These are phyloP conservation scores for Gnathonemus longibarbis DNA, from an alignment of 2,113 vertebrate genomes.

Conservation along the genomic window DNA sequence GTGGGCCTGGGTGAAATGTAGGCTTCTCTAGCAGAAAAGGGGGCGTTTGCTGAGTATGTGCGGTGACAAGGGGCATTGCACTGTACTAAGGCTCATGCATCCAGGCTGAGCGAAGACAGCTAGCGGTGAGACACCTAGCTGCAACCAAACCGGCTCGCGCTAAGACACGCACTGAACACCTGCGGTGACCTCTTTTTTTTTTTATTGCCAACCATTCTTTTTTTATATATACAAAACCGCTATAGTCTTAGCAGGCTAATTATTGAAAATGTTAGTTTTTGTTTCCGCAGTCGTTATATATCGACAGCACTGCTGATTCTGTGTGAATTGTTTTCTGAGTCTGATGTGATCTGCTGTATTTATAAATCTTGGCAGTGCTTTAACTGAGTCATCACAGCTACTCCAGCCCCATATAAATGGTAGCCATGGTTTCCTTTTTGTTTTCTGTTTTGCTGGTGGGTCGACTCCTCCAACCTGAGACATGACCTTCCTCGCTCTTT, in stretches of 20 bases:
- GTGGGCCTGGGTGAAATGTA: neutral
- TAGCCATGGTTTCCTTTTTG: constrained; percentile 13
- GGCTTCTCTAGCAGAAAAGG: neutral
- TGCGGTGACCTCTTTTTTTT: neutral
- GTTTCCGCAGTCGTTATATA: neutral
- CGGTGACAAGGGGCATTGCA: neutral
- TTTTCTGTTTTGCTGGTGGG: neutral
- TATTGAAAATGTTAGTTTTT: neutral
- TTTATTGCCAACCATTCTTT: neutral
- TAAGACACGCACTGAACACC: neutral
- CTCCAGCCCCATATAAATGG: constrained; percentile 4
- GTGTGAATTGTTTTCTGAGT: neutral
- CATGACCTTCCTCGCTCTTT: neutral
- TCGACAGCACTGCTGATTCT: neutral
- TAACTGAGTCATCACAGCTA: constrained; percentile 11
- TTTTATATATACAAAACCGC: neutral
- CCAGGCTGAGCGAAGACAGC: neutral
- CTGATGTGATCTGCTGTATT: neutral
- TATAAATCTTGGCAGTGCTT: neutral
- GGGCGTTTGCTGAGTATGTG: neutral
- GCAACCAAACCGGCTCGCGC: neutral
- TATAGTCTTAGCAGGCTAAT: neutral
- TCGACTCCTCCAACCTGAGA: neutral
- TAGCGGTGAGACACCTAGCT: neutral
- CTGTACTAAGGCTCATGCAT: neutral